Evolutionary conservation across 2,888 invertebrate genomes (phyloP), one percentile per base, ranked within the genome.

Genomic region (Cosmia trapezina): DNA sequence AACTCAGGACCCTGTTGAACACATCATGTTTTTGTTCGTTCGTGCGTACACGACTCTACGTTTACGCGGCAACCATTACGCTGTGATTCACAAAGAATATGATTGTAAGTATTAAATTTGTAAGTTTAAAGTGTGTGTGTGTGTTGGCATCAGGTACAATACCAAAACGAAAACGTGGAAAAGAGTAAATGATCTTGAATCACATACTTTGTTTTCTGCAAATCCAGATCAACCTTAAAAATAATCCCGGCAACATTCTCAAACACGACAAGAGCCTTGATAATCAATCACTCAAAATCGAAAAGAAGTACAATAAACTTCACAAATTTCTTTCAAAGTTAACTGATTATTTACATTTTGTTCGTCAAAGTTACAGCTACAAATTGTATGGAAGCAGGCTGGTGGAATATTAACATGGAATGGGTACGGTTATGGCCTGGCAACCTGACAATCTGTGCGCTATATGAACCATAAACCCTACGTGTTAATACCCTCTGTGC

Each of bases 381-480:
- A 82, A 66, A 45, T 66, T 61, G 19, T 22, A 47, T 43, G 45
- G 51, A 33, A 33, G 76, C 80, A 56, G 53, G 83, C 80, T 80
- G 75, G 7, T 61, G 37, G 81, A 67, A 81, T 76, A 83, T 71
- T 72, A 83, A 66, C 71, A 33, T 28, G 14, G 11, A 73, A 72
- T 68, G 54, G 59, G 19, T 51, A 67, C 28, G 33, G 80, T 70
- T 80, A 83, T 62, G 59, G 14, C 22, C 56, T 74, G 75, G 75
- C 83, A 63, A 56, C 57, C 59, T 80, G 75, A 83, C 75, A 83
- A 80, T 73, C 63, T 70, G 69, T 41, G 75, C 60, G 70, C 66
- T 53, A 45, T 67, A 79, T 67, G 65, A 59, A 59, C 59, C 54
- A 78, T 82, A 79, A 82, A 82, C 63, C 41, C 19, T 43, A 56